Conservation (phyloP, 2,113 vertebrate genomes). For the Naja naja region DNA sequence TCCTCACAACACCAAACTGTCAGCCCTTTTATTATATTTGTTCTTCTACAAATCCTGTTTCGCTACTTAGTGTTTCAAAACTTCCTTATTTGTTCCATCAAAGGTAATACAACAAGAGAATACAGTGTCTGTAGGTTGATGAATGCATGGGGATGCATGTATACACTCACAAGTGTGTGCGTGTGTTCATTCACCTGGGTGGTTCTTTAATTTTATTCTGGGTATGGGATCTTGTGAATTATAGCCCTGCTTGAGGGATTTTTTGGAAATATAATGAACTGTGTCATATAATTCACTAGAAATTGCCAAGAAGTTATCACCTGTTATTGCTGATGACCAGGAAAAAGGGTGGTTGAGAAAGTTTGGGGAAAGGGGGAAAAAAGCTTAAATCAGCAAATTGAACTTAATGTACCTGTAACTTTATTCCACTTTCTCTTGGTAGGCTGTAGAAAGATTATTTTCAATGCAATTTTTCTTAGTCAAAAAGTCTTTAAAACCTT, state of each 20-base stretch:
- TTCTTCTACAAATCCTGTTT: neutral
- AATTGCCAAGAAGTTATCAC: slow-evolving; percentile 66
- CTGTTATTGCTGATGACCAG: slow-evolving; percentile 59
- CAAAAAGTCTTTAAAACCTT: slow-evolving; percentile 46
- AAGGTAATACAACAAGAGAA: slow-evolving; percentile 6
- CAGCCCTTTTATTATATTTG: neutral
- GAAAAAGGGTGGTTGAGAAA: slow-evolving; percentile 25
- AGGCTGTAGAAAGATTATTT: slow-evolving; percentile 41
- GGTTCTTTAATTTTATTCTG: neutral
- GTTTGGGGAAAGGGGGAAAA: neutral
- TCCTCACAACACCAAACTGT: neutral
- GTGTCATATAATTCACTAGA: slow-evolving; percentile 57
- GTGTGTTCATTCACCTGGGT: neutral
- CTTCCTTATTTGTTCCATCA: neutral
- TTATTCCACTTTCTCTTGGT: slow-evolving; percentile 61
- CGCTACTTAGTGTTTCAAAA: slow-evolving; percentile 9
- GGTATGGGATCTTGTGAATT: slow-evolving; percentile 14
- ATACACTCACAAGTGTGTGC: neutral
- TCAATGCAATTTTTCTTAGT: slow-evolving; percentile 40
- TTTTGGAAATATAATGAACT: slow-evolving; percentile 46
- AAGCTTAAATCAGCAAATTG: slow-evolving; percentile 57
- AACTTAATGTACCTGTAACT: slow-evolving; percentile 64
- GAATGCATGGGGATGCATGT: neutral
- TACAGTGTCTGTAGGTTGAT: neutral
- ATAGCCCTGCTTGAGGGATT: slow-evolving; percentile 44